phyloP scores from a whole-genome alignment of 23 tunicate species.

The Ascidia mentula region DNA sequence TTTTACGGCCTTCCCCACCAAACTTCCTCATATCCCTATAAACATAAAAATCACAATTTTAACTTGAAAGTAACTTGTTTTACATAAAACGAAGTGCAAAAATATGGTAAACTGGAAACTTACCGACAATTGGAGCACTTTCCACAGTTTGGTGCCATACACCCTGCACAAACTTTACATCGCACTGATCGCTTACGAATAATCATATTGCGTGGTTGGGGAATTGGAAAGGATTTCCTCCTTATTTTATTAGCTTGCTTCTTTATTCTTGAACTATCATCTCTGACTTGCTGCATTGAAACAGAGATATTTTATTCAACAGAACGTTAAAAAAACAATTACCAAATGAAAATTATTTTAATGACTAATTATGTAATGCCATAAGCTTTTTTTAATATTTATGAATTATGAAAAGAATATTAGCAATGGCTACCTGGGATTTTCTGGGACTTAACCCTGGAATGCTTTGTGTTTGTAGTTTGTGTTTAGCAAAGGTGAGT shows the following conservation, averaged over 20 bases:
- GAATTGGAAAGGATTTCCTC: not conserved
- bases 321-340: no score
- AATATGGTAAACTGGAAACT: no score
- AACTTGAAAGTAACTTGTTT: no score
- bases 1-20: not conserved
- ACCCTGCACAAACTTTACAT: not conserved
- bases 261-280: not conserved
- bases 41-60: not conserved
- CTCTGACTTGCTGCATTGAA: no score
- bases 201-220: not conserved
- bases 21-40: not conserved
- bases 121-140: not conserved
- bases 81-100: no score
- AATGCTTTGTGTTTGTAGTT: not conserved
- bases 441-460: not conserved
- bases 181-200: not conserved
- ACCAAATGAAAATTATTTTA: no score
- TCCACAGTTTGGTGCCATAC: conserved; percentile 14
- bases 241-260: no score
- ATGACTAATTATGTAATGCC: no score
- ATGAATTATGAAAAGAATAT: no score
- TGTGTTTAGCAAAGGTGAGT: not conserved
- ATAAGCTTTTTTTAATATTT: no score
- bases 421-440: not conserved
- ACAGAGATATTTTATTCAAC: no score